phyloP scores from a whole-genome alignment of 2,113 vertebrate genomes.

The Antidorcas marsupialis region DNA sequence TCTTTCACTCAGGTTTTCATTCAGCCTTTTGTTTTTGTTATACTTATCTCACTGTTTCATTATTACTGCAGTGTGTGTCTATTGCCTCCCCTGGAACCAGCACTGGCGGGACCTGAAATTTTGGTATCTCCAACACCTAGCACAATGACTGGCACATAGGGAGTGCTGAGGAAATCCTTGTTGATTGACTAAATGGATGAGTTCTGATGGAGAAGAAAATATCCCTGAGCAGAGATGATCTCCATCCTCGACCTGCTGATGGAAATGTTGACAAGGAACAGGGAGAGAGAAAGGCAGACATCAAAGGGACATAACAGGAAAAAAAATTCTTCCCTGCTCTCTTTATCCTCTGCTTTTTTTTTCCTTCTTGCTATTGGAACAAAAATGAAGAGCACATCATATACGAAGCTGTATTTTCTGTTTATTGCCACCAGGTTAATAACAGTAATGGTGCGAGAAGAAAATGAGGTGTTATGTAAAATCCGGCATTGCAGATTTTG shows the following conservation, averaged over 20 bases:
- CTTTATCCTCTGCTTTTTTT: neutral
- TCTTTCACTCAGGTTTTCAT: neutral
- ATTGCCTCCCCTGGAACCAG: neutral
- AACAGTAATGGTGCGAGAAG: slow-evolving; percentile 80
- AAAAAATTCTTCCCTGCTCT: neutral
- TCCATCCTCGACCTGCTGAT: neutral
- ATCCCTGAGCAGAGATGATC: neutral
- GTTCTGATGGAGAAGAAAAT: neutral
- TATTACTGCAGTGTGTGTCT: neutral
- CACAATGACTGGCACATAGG: neutral
- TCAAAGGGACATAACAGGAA: neutral
- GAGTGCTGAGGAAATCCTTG: neutral
- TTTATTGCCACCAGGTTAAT: slow-evolving; percentile 84
- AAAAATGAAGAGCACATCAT: slow-evolving; percentile 64
- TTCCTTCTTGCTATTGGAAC: neutral
- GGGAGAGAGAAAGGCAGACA: neutral
- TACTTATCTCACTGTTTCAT: neutral
- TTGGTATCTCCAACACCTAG: neutral
- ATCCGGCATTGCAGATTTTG: slow-evolving; percentile 85
- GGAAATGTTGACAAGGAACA: neutral
- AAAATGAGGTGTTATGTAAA: slow-evolving; percentile 86
- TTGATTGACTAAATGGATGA: neutral
- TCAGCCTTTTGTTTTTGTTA: neutral
- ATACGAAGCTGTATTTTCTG: slow-evolving; percentile 77
- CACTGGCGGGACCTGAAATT: neutral